These are phyloP conservation scores for Ochropleura leucogaster DNA, from an alignment of 2,888 invertebrate species.

Conservation along the genomic window DNA sequence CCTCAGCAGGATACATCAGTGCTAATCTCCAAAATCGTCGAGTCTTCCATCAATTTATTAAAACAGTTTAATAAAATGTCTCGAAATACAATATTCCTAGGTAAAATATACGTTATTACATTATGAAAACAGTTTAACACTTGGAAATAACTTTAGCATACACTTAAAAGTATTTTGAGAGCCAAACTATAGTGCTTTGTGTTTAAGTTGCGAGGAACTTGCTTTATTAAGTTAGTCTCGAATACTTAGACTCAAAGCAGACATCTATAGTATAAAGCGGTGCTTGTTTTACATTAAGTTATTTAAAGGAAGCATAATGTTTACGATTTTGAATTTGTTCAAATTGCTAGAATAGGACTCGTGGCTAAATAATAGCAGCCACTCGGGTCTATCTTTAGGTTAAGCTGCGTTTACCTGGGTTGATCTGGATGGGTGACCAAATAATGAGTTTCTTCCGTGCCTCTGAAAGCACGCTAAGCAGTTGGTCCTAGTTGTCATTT, in stretches of 20 bases:
- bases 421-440: too few species aligned
- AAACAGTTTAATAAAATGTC: slow-evolving; percentile 32
- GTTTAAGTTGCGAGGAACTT: slow-evolving; percentile 66
- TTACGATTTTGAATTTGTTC: neutral
- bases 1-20: neutral
- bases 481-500: too few species aligned
- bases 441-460: too few species aligned
- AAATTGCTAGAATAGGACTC: too few species aligned
- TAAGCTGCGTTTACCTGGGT: too few species aligned
- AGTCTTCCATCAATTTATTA: neutral
- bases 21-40: neutral
- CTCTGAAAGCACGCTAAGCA: too few species aligned
- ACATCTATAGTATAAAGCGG: slow-evolving; percentile 45
- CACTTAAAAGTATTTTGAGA: slow-evolving; percentile 67
- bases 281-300: slow-evolving; percentile 30
- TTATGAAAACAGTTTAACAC: slow-evolving; percentile 66
- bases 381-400: too few species aligned
- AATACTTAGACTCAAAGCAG: slow-evolving; percentile 60
- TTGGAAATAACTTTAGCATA: slow-evolving; percentile 66
- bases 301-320: slow-evolving; percentile 19
- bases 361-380: too few species aligned
- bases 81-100: slow-evolving; percentile 28
- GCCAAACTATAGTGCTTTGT: slow-evolving; percentile 66
- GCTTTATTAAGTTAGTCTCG: slow-evolving; percentile 66
- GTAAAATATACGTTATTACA: slow-evolving; percentile 57